Evolutionary conservation across 2,888 invertebrate genomes (phyloP).

Genomic region (Mesodorylaimus sp.): DNA sequence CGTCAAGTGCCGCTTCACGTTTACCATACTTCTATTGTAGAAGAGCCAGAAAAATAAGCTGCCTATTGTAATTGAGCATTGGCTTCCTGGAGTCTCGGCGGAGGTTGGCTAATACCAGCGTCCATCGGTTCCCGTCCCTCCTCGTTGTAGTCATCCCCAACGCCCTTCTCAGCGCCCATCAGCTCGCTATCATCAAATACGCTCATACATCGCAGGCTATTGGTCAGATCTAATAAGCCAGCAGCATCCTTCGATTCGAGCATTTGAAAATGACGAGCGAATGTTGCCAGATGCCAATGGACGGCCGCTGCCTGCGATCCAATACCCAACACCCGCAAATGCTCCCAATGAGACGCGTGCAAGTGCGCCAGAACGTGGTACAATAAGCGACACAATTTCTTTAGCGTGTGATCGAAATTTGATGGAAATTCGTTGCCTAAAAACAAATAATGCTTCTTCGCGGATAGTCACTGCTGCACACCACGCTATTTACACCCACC

Average conservation of each 20-base stretch:
- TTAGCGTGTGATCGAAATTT: slow-evolving; percentile 78
- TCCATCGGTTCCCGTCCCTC: too few species aligned
- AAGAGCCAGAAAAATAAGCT: too few species aligned
- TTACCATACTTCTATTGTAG: too few species aligned
- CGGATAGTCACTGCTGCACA: slow-evolving; percentile 4
- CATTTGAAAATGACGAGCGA: background rate
- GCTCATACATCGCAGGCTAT: background rate
- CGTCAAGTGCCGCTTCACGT: too few species aligned
- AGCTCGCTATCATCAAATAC: too few species aligned
- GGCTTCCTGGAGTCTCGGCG: too few species aligned
- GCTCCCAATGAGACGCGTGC: slow-evolving; percentile 91
- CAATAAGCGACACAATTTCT: slow-evolving; percentile 83
- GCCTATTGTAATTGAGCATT: too few species aligned
- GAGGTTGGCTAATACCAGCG: too few species aligned
- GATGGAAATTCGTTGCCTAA: slow-evolving; percentile 78
- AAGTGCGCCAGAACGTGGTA: slow-evolving; percentile 96
- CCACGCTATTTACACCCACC: background rate
- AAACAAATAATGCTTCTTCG: too few species aligned
- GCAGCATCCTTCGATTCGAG: background rate
- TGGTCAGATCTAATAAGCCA: background rate
- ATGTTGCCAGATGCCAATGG: slow-evolving; percentile 77
- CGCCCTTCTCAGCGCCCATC: too few species aligned
- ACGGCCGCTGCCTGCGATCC: slow-evolving; percentile 93
- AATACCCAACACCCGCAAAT: slow-evolving; percentile 73
- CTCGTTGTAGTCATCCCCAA: too few species aligned